Evolutionary conservation across 1,140 invertebrate species (phyloP), one percentile per base, ranked within the genome.

Genomic region (Thaumatotibia leucotreta): DNA sequence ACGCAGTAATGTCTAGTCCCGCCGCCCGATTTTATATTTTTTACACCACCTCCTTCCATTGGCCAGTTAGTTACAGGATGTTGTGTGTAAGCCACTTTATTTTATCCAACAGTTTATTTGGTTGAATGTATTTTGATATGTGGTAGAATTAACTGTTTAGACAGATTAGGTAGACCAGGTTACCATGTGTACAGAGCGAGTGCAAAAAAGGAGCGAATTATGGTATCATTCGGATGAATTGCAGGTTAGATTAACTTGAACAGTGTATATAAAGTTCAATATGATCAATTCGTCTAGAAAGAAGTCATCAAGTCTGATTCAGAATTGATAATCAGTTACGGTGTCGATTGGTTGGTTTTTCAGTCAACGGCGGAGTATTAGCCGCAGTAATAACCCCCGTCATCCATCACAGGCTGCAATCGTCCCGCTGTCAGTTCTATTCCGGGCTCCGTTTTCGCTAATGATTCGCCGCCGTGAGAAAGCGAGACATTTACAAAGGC

Each of bases 351-450:
- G 52, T 58, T 58, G 17, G 52, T 31, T 58, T 58, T 80, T 86
- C 70, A 74, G 73, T 76, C 27, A 68, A 73, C 70, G 71, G 71
- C 72, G 79, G 77, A 80, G 77, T 81, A 83, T 82, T 77, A 83
- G 74, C 74, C 74, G 74, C 75, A 72, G 80, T 84, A 89, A 87
- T 89, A 87, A 81, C 83, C 76, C 73, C 78, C 75, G 82, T 74
- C 84, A 89, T 89, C 87, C 83, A 89, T 89, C 87, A 86, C 81
- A 74, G 75, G 70, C 84, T 85, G 87, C 86, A 88, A 88, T 88
- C 87, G 84, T 83, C 85, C 77, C 83, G 83, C 85, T 87, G 87
- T 90, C 84, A 88, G 76, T 63, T 84, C 84, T 90, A 90, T 90
- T 88, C 86, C 83, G 83, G 82, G 84, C 74, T 83, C 75, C 77